These are phyloP conservation scores for Labia minor DNA, from an alignment of 2,888 invertebrate species.

Conservation along the genomic window DNA sequence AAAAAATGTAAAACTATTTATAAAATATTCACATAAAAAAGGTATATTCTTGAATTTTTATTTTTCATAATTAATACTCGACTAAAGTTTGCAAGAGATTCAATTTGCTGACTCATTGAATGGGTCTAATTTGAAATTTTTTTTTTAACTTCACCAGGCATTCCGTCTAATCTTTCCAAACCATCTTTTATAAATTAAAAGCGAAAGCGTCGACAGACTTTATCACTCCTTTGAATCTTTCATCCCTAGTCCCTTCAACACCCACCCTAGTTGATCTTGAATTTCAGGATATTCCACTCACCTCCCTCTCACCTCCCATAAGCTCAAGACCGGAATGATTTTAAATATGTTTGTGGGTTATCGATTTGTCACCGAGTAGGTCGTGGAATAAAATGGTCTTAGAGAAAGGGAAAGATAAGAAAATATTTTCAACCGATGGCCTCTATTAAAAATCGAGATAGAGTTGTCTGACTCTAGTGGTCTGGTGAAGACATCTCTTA, in stretches of 20 bases:
- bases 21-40: no score
- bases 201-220: conserved; percentile 8
- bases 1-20: no score
- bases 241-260: no score
- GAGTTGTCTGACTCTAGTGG: no score
- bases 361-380: neutral
- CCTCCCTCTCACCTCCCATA: no score
- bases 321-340: neutral
- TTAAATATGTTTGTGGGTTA: conserved; percentile 3
- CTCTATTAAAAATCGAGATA: conserved; percentile 4
- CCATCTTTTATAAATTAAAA: conserved; percentile 1
- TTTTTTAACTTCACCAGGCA: neutral
- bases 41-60: no score
- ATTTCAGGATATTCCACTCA: neutral
- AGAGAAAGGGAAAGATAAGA: neutral
- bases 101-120: neutral
- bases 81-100: neutral
- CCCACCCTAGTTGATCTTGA: neutral
- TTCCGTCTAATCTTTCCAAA: neutral
- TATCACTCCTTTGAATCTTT: neutral
- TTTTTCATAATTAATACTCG: no score
- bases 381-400: neutral
- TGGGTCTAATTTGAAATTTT: neutral
- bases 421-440: neutral
- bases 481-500: neutral